Evolutionary conservation across 23 tunicate species (phyloP), one percentile per base, ranked within the genome.

Genomic region (Diplosoma virens): DNA sequence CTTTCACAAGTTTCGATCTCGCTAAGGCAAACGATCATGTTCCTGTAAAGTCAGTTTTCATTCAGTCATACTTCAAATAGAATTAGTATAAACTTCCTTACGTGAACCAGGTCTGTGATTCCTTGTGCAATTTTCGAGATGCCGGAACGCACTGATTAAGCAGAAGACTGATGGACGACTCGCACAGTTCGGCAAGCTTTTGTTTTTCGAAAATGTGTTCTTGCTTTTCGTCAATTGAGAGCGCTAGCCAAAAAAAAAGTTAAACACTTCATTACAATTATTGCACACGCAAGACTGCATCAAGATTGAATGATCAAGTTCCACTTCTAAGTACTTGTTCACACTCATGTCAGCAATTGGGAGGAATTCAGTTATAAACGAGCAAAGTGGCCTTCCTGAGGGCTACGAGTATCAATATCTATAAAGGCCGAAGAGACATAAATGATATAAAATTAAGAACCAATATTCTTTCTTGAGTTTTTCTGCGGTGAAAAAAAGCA

Each of bases 41-140:
- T 60, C 14, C 50, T 41, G n/a, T n/a, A 41, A 41, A 41, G 50
- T 7, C 50, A 41, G 6, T 6, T 6, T 23, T 9, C 20, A 6
- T n/a, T 58, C 25, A n/a, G 21, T 20, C 21, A 9, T 0, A 31
- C 37, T 25, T 21, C 17, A 7, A 25, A 18, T 37, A 14, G 33
- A 71, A 71, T n/a, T 18, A 41, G 27, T 37, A 14, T 64, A n/a
- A 26, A 23, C 41, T 37, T n/a, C 0, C 87, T 84, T 59, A 90
- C 97, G 59, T 75, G 50, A 90, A 84, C 97, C 97, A 90, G 7
- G 67, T n/a, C 2, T 75, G 76, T 0, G 90, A 84, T 52, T 84
- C 86, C 37, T 79, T 84, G 79, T 90, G 97, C 33, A 90, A 58
- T 24, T 47, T 72, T 53, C 81, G 79, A 55, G 86, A 90, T 11